These are phyloP conservation scores for Zaprionus lineosus DNA, from an alignment of 2,888 invertebrate genomes.

Conservation along the genomic window DNA sequence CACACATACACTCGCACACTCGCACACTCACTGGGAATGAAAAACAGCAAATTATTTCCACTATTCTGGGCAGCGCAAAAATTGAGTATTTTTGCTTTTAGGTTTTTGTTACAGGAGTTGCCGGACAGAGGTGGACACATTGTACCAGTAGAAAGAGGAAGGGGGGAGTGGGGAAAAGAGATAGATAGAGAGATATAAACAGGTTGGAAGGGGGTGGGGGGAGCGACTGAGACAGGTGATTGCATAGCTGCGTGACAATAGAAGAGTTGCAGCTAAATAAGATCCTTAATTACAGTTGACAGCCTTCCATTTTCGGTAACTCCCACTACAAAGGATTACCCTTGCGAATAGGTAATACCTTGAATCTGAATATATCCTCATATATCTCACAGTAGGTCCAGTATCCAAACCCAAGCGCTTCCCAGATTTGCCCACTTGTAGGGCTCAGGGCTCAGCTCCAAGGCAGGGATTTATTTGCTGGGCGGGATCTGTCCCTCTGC, in stretches of 20 bases:
- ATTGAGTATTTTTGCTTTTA: conserved; percentile 15
- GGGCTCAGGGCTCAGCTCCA: too few species aligned
- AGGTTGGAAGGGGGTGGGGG: neutral
- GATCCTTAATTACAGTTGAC: conserved; percentile 48
- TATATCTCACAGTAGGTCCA: too few species aligned
- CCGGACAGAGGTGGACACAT: conserved; percentile 16
- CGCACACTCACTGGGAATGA: conserved; percentile 21
- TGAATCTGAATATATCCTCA: too few species aligned
- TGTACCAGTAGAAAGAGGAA: too few species aligned
- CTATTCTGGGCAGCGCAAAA: conserved; percentile 20
- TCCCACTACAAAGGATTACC: too few species aligned
- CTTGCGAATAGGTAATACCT: too few species aligned
- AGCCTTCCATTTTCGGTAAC: conserved; percentile 39
- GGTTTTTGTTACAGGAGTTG: conserved; percentile 22
- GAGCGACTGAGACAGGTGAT: neutral
- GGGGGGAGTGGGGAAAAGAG: too few species aligned
- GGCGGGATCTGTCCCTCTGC: too few species aligned
- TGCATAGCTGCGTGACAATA: conserved; percentile 28
- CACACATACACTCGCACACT: neutral
- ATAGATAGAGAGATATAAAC: conserved; percentile 19
- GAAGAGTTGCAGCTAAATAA: conserved; percentile 35
- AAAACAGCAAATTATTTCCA: conserved; percentile 54
- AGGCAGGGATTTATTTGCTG: too few species aligned
- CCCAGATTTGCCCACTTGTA: too few species aligned
- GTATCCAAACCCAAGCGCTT: too few species aligned